Percentiles rank a stretch among this genome's conserved stretches.
These are phyloP conservation scores for Tethya wilhelma DNA, from an alignment of 37 sponge, comb jelly and placozoan species.

Conservation along the genomic window DNA sequence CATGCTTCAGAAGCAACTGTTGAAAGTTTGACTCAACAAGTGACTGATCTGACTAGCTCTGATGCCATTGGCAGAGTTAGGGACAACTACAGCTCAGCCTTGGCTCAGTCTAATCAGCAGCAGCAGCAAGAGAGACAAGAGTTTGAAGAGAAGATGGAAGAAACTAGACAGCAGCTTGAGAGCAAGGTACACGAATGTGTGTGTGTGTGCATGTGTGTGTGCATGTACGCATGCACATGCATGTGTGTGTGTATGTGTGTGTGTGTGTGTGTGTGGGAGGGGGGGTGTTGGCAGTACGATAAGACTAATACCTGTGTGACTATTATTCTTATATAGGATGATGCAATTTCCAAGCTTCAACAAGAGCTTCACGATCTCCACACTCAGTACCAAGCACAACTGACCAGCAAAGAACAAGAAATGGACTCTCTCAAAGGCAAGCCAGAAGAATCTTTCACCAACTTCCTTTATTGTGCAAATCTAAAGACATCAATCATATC, in stretches of 20 bases:
- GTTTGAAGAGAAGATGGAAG: background rate
- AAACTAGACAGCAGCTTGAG: slow-evolving; percentile 1
- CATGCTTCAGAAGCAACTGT: slow-evolving; percentile 15
- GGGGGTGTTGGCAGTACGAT: background rate
- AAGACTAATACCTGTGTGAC: too few relatives aligned
- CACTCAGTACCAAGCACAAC: background rate
- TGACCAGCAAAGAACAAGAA: background rate
- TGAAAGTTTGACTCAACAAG: slow-evolving; percentile 28
- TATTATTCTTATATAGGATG: background rate
- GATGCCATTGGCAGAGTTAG: slow-evolving; percentile 19
- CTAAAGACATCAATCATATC: too few relatives aligned
- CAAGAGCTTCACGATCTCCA: slow-evolving; percentile 12
- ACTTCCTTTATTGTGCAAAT: too few relatives aligned
- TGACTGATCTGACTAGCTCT: slow-evolving; percentile 13
- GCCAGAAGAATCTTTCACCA: too few relatives aligned
- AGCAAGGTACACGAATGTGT: slow-evolving; percentile 10
- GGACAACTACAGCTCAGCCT: slow-evolving; percentile 28
- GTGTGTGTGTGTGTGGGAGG: slow-evolving; percentile 33
- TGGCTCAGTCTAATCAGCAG: slow-evolving; percentile 2
- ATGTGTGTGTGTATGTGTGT: slow-evolving; percentile 16
- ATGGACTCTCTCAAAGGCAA: too few relatives aligned
- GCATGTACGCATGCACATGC: too few relatives aligned
- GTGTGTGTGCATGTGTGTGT: slow-evolving; percentile 15
- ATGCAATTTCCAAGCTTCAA: slow-evolving; percentile 2
- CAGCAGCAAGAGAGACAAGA: slow-evolving; percentile 10